Base-by-base conservation (phyloP, 23 tunicate species). In the Phallusia fumigata region DNA sequence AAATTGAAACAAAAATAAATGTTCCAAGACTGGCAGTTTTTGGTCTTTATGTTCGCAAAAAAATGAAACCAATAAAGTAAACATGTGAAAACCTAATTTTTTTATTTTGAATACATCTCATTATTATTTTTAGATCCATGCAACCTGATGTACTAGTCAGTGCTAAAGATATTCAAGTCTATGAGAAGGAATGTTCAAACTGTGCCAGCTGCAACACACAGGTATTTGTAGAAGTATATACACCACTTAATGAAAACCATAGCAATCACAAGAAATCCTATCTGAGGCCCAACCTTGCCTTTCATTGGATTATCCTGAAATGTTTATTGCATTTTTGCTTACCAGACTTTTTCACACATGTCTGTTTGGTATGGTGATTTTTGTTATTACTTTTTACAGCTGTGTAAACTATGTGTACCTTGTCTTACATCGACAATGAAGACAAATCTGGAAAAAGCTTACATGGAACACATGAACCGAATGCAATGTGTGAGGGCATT, bases 141-240 rank as follows among this genome's bases (percentile, higher is more conserved):
- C 78, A 74, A 21, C 2, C 24, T 10, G 40, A 49, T 32, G 24
- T 32, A 0, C 81, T 30, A 1, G 53, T 36, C 47, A 81, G 65
- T 73, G 86, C 74, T 31, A 73, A 80, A 44, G 82, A 87, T 32
- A 81, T 87, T 76, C 82, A 81, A 64, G 91, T 87, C 13, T 87
- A 87, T 81, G 86, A 76, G 1, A 44, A 81, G 24, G 82, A 81
- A 40, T 87, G 91, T 33, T n/a, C 21, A 36, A 28, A 58, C 0
- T 87, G 91, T 47, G 34, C 53, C 35, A 28, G 31, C 1, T 87
- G 91, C 78, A 32, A 53, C 18, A 30, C 82, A 30, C 86, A 81
- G 31, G 83, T 79, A 24, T 40, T 73, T 79, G 47, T 10, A 40
- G 10, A 40, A 40, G n/a, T n/a, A n/a, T n/a, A n/a, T n/a, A n/a